Base-by-base conservation (phyloP, 35 echinoderm and acorn worm genomes). In the Stichopus chloronotus region DNA sequence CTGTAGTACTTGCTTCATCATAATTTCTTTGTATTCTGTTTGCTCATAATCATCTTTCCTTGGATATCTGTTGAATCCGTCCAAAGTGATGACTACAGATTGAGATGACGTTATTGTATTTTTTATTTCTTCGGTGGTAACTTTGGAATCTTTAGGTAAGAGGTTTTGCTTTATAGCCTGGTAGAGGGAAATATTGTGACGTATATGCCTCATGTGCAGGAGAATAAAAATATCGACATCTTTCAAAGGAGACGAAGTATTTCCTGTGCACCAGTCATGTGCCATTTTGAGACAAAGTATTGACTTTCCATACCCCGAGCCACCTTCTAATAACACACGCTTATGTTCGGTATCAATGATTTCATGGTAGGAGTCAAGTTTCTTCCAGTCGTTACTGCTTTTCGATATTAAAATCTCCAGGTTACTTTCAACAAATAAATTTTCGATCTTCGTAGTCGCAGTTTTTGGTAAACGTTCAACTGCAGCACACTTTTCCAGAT, bases 181-280 rank as follows among this genome's bases (percentile, higher is more conserved):
- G 52, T 57, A 55, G 5, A 83, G 43, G 17, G 80, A 43, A 19
- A 23, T 43, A 52, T 83, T 53, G 5, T 43, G 16, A 9, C 24
- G 52, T 43, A 25, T 19, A n/a, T 83, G 55, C 25, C 20, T 8
- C 78, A 81, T 81, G 52, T 83, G 22, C 16, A 25, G 20, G 24
- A 83, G 19, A 55, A 83, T 57, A 12, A 83, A 83, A n/a, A 83
- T 25, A 52, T 83, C 80, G 16, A 83, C 80, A 83, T 83, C 16
- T 83, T 83, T 83, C 25, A 83, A 83, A 7, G 80, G 80, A 43
- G 80, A 83, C 6, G 80, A 13, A 17, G 16, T 14, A 52, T 57
- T 14, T 8, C 20, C 14, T 43, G 55, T 57, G 19, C 17, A 53
- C 80, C 80, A 83, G 52, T 83, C 80, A 52, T 83, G 25, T 7